Conservation (phyloP, 2,113 vertebrate genomes). For the Todiramphus chloris region DNA sequence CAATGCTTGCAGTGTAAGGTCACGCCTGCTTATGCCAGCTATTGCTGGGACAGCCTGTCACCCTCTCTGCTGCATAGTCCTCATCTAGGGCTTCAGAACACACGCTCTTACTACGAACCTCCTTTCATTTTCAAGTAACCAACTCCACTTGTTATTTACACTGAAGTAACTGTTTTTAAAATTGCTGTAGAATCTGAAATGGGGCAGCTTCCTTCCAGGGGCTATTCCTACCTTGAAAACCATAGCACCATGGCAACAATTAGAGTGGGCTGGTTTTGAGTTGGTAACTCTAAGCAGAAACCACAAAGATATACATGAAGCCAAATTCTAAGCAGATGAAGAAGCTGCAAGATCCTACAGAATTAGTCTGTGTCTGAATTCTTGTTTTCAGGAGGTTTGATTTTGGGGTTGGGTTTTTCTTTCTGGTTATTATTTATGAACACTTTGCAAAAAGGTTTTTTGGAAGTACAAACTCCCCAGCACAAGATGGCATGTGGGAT, state of each 20-base stretch:
- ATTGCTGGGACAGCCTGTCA: accelerated
- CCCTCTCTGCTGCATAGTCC: background rate
- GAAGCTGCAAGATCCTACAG: background rate
- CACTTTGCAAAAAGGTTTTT: background rate
- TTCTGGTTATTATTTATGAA: background rate
- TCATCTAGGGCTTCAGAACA: background rate
- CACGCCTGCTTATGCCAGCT: background rate
- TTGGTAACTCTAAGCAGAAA: background rate
- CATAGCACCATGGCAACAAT: background rate
- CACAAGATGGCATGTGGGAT: background rate
- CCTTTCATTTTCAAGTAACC: background rate
- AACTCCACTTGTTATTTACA: background rate
- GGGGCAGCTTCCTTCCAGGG: background rate
- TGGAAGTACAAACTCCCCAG: background rate
- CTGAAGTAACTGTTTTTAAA: background rate
- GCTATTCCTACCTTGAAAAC: background rate
- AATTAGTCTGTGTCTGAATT: background rate
- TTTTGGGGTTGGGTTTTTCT: background rate
- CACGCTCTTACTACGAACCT: background rate
- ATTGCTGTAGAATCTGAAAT: background rate
- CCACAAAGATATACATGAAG: background rate
- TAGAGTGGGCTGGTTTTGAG: background rate
- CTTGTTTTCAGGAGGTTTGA: background rate
- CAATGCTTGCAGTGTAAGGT: accelerated
- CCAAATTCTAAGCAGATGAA: background rate